Conservation (phyloP, 2,113 vertebrate genomes). For the Callipepla californica region DNA sequence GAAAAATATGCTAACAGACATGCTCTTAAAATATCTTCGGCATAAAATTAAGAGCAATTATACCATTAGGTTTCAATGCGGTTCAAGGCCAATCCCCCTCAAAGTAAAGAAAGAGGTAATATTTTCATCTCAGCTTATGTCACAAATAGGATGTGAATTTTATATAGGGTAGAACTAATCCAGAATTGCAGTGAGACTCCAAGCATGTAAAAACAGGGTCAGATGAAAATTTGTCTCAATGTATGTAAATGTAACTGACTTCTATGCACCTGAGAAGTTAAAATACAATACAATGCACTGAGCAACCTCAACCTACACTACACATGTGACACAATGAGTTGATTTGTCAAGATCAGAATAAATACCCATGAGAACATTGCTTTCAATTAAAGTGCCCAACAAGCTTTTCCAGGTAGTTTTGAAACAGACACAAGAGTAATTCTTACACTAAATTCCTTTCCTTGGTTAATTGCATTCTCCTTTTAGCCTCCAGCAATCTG, state of each 20-base stretch:
- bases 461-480: neutral
- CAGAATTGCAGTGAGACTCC: neutral
- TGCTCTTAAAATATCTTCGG: neutral
- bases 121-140: neutral
- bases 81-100: accelerated
- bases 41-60: neutral
- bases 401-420: neutral
- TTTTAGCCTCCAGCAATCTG: neutral
- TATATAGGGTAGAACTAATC: neutral
- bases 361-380: neutral
- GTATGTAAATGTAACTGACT: neutral
- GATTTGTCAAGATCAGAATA: neutral
- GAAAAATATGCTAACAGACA: neutral
- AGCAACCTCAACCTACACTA: neutral
- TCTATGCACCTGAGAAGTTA: neutral
- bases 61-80: neutral
- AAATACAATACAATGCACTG: neutral
- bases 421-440: neutral
- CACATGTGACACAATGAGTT: neutral
- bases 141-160: constrained; percentile 1
- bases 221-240: neutral
- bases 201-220: neutral
- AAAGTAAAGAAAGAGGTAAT: neutral
- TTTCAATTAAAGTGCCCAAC: neutral
- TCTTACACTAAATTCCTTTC: neutral